Base-by-base conservation (phyloP, 2,888 invertebrate genomes). In the Xestia rhomboidea region DNA sequence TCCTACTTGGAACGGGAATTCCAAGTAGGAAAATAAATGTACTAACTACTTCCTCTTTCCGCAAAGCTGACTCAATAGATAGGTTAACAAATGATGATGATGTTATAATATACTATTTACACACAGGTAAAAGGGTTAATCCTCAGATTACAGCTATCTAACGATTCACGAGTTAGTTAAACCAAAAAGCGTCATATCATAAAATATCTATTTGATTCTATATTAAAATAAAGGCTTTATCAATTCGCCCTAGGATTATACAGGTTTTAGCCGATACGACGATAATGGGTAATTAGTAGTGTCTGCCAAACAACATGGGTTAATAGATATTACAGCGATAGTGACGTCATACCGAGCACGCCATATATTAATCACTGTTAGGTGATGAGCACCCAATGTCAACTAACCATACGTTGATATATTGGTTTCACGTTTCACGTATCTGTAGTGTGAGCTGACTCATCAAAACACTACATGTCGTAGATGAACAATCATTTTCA, bases 301-400 rank as follows among this genome's bases (percentile, higher is more conserved):
- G 80, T 79, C 77, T 68, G 67, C 41, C 71, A 73, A 86, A 85
- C 74, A 82, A 77, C 71, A 68, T 46, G 77, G 54, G 68, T 74
- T 66, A 77, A 57, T 27, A 71, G 75, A 87, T 89, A 90, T 87
- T 87, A 82, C 64, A 68, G 38, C 41, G 87, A 83, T 87, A 87
- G 74, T 87, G 84, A 83, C 85, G 86, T 76, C 83, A 87, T 78
- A 77, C 72, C 77, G 68, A 44, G 57, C 74, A 70, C 76, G 75
- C 66, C 73, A 79, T 82, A 79, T 82, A 82, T 83, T 88, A 86
- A 87, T 87, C 85, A 84, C 34, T 34, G 62, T 18, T 62, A 21
- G 62, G 60, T 54, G 70, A 63, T 74, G 27, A 62, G 73, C 49
- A 76, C 60, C 30, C 63, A 41, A 70, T 64, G 72, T 73, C 57